Evolutionary conservation across 2,797 vertebrate genomes (phyloP), one percentile per base, ranked within the genome.

Genomic region (Tapirus indicus): DNA sequence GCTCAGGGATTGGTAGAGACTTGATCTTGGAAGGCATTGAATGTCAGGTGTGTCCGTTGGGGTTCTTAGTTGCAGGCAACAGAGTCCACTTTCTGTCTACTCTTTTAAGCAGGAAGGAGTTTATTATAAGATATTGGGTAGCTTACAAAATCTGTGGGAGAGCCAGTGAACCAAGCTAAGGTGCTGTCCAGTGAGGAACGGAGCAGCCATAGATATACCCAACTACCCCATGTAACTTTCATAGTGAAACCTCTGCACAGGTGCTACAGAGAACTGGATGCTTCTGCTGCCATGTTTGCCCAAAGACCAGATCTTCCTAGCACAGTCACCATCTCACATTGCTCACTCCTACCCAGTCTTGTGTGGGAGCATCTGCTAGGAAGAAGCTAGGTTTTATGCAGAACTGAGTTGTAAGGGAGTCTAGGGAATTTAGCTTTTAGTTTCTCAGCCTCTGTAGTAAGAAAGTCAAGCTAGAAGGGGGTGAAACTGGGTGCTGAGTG

Each of bases 41-140:
- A 58, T 90, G 79, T 69, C 49, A 54, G 11, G 7, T 88, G 16
- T 72, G 16, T 83, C 79, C 86, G 32, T 41, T 84, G 60, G 32
- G 14, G 32, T 90, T 69, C 60, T 77, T 84, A 20, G 47, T 89
- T 94, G n/a, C 71, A 90, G 71, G 69, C 38, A 49, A 14, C 20
- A 10, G 25, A 84, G n/a, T 84, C 49, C 35, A 32, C 32, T 77
- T 83, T 89, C 47, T 68, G 7, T 74, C 47, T 49, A n/a, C 49
- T 68, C 87, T 94, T 68, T 60, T 85, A 68, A 69, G 13, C 87
- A 78, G 52, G 38, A 88, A 74, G 32, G 38, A 35, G 5, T 74
- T 92, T 95, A 64, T 87, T 80, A n/a, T 74, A 74, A 92, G 56
- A 82, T 82, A 80, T 4, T 74, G 27, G 58, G 38, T 74, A 58